Conservation (phyloP, 2,888 invertebrate species). For the Seladonia tumulorum region DNA sequence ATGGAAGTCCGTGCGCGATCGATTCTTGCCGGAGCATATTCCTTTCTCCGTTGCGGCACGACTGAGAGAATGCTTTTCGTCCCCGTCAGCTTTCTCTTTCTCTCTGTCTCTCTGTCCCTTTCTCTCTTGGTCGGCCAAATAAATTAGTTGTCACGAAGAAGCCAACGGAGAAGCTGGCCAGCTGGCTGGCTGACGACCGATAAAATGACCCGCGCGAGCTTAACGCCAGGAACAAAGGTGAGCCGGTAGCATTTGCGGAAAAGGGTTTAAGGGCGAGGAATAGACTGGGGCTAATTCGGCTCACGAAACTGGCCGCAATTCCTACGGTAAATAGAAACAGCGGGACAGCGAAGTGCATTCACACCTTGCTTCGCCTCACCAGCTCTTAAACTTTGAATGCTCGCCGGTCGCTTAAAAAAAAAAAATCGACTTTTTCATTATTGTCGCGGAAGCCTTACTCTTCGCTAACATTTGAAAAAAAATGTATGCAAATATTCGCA, state of each 20-base stretch:
- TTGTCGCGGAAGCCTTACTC: not conserved
- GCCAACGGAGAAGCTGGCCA: slow-evolving; percentile 61
- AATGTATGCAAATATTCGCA: not conserved
- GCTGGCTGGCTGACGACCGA: slow-evolving; percentile 70
- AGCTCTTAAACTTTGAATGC: not conserved
- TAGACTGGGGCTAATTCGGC: slow-evolving; percentile 56
- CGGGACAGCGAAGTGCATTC: not conserved
- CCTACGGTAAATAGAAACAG: slow-evolving; percentile 45
- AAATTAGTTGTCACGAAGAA: slow-evolving; percentile 77
- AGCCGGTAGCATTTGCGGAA: slow-evolving; percentile 57
- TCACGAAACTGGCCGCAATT: slow-evolving; percentile 46
- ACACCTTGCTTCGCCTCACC: not conserved
- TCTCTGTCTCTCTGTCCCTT: slow-evolving; percentile 25
- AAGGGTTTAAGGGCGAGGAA: slow-evolving; percentile 55
- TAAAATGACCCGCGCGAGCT: slow-evolving; percentile 74
- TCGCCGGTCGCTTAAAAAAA: too few species aligned
- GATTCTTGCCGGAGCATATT: slow-evolving; percentile 70
- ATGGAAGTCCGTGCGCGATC: slow-evolving; percentile 71
- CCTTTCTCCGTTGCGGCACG: slow-evolving; percentile 57
- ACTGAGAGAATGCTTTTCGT: slow-evolving; percentile 23
- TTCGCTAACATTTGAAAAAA: too few species aligned
- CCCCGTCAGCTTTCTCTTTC: slow-evolving; percentile 3
- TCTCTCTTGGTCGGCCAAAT: slow-evolving; percentile 68
- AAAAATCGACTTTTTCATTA: not conserved
- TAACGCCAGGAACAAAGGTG: slow-evolving; percentile 65